phyloP scores from a whole-genome alignment of 2,888 invertebrate genomes.

The Nomada ruficornis region DNA sequence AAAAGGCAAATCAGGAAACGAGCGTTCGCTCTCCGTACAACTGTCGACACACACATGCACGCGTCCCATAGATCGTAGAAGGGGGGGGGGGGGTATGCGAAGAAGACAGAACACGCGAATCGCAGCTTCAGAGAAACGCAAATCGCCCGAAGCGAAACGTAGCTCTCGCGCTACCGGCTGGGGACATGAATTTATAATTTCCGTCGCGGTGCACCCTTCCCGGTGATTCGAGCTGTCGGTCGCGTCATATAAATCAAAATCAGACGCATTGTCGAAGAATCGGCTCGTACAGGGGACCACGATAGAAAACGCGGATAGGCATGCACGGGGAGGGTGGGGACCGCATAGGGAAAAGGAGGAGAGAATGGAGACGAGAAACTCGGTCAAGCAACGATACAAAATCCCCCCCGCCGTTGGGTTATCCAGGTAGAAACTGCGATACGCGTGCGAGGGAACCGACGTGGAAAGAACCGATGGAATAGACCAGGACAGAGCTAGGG shows the following conservation, averaged over 20 bases:
- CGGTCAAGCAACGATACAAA: slow-evolving; percentile 82
- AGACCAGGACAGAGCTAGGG: slow-evolving; percentile 46
- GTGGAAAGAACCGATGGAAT: slow-evolving; percentile 39
- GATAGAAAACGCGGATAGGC: slow-evolving; percentile 38
- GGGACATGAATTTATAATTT: slow-evolving; percentile 84
- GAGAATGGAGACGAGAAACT: slow-evolving; percentile 78
- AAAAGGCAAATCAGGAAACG: slow-evolving; percentile 19
- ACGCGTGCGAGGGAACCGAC: slow-evolving; percentile 61
- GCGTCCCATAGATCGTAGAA: background rate
- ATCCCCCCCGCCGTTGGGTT: slow-evolving; percentile 72
- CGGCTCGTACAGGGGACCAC: slow-evolving; percentile 39
- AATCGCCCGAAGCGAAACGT: slow-evolving; percentile 75
- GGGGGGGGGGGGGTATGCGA: slow-evolving; percentile 11
- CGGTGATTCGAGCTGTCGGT: slow-evolving; percentile 78
- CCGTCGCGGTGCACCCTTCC: slow-evolving; percentile 70
- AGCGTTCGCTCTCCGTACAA: background rate
- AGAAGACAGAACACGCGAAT: slow-evolving; percentile 45
- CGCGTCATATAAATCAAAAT: slow-evolving; percentile 84
- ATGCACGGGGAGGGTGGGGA: slow-evolving; percentile 17
- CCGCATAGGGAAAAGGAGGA: slow-evolving; percentile 42
- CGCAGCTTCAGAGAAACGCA: slow-evolving; percentile 60
- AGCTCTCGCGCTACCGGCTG: slow-evolving; percentile 31
- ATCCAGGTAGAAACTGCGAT: slow-evolving; percentile 81
- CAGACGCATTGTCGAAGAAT: slow-evolving; percentile 79
- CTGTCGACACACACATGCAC: too few relatives aligned